Base-by-base conservation (phyloP, 1,140 invertebrate species). In the Pygmarrhopalites habei region DNA sequence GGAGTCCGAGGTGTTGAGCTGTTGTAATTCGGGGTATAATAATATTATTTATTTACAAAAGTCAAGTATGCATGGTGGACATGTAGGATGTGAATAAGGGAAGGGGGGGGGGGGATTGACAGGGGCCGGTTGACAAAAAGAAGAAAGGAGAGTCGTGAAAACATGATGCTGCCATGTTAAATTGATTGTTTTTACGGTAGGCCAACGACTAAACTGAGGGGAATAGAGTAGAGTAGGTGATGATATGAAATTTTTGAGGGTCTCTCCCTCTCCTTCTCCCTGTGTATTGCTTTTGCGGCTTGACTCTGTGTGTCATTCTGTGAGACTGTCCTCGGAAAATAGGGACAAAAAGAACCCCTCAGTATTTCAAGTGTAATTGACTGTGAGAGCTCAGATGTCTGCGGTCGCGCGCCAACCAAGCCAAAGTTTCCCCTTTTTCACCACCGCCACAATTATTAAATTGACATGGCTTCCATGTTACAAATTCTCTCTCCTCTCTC, bases 311-410 rank as follows among this genome's bases (percentile, higher is more conserved):
- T 19, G 26, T 32, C 46, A n/a, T n/a, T n/a, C n/a, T n/a, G n/a
- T n/a, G n/a, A n/a, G n/a, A n/a, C n/a, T n/a, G n/a, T n/a, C n/a
- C n/a, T n/a, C n/a, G n/a, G n/a, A n/a, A n/a, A n/a, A 25, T 21
- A 58, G 44, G 25, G 43, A 51, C 47, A 60, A 60, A 60, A 41
- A 55, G 49, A 32, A 30, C 49, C 29, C 56, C n/a, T n/a, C n/a
- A 56, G 32, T 57, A 58, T 63, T 65, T 65, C 63, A 60, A 44
- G 63, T 60, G 19, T 60, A 65, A 65, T 65, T 65, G 63, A 65
- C 47, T 60, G 63, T 65, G 44, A 64, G 56, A 47, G 32, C 43
- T 64, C 62, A 64, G 62, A 65, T 65, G 63, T 58, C 49, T 53
- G 30, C 57, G 58, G 63, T 65, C 63, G 63, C 57, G 49, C 63